Percentiles rank a stretch among this genome's conserved stretches.
Evolutionary conservation across 2,113 vertebrate genomes (phyloP).

Genomic region (Collichthys lucidus): DNA sequence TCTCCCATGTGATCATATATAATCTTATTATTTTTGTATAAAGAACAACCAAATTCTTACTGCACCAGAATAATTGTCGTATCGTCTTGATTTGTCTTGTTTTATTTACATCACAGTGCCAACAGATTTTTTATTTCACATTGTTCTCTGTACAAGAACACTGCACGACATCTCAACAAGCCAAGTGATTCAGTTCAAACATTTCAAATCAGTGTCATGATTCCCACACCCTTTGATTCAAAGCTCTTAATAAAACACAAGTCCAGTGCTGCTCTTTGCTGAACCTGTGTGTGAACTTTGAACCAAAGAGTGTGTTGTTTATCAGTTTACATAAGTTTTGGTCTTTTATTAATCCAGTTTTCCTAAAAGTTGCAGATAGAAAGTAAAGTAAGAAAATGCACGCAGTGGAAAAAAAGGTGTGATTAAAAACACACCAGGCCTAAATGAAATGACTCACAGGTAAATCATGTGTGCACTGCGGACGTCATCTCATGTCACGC

Average conservation of each 20-base stretch:
- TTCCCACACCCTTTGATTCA: no score
- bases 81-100: not conserved
- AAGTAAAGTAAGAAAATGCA: no score
- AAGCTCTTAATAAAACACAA: not conserved
- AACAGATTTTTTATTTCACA: not conserved
- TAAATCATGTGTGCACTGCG: not conserved
- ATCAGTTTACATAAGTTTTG: not conserved
- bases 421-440: not conserved
- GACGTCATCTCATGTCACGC: not conserved
- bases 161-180: no score
- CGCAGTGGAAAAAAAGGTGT: not conserved
- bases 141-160: not conserved
- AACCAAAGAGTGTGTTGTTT: not conserved
- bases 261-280: not conserved
- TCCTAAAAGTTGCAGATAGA: not conserved
- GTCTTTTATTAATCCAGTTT: not conserved
- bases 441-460: no score
- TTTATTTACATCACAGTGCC: not conserved
- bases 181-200: no score
- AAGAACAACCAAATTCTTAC: constrained; percentile 32
- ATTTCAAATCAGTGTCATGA: no score
- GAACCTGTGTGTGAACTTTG: not conserved
- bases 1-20: constrained; percentile 32
- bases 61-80: constrained; percentile 10
- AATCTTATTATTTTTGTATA: constrained; percentile 69